Evolutionary conservation across 1,140 invertebrate genomes (phyloP).

Genomic region (Lordiphosa mommai): DNA sequence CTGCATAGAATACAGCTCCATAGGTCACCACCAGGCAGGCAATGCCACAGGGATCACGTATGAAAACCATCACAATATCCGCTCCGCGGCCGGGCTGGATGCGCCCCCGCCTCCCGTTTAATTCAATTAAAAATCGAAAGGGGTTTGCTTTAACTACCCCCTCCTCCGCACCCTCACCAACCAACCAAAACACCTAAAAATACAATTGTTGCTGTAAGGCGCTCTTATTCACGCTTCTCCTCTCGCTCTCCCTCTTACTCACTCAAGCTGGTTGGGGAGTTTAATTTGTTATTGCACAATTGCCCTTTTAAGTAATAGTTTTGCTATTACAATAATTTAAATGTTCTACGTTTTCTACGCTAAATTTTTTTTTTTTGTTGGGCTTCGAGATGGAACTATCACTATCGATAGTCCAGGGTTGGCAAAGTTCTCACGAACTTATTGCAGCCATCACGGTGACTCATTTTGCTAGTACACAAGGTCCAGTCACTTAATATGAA

Average conservation of each 20-base stretch:
- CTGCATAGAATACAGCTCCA: constrained; percentile 91
- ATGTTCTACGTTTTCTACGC: constrained; percentile 24
- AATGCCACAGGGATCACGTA: constrained; percentile 93
- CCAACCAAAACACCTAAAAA: constrained; percentile 23
- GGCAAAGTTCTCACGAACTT: too few relatives aligned
- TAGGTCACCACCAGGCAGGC: constrained; percentile 93
- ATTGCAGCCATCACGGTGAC: too few relatives aligned
- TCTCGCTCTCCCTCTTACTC: not conserved
- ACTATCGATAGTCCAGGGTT: too few relatives aligned
- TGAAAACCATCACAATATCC: constrained; percentile 79
- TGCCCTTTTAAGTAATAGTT: constrained; percentile 2
- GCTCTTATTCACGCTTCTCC: constrained; percentile 19
- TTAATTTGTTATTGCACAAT: constrained; percentile 11
- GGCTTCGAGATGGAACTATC: too few relatives aligned
- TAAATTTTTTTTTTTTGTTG: too few relatives aligned
- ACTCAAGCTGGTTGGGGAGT: not conserved
- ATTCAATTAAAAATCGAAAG: constrained; percentile 68
- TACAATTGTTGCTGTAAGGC: constrained; percentile 53
- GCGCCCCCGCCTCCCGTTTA: constrained; percentile 24
- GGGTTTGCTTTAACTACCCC: constrained; percentile 34
- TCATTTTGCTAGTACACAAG: too few relatives aligned
- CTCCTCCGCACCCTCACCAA: constrained; percentile 10
- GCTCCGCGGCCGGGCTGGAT: not conserved
- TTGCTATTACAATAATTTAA: constrained; percentile 11
- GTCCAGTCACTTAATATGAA: too few relatives aligned